phyloP scores from a whole-genome alignment of 2,113 vertebrate genomes.

The Spea bombifrons region DNA sequence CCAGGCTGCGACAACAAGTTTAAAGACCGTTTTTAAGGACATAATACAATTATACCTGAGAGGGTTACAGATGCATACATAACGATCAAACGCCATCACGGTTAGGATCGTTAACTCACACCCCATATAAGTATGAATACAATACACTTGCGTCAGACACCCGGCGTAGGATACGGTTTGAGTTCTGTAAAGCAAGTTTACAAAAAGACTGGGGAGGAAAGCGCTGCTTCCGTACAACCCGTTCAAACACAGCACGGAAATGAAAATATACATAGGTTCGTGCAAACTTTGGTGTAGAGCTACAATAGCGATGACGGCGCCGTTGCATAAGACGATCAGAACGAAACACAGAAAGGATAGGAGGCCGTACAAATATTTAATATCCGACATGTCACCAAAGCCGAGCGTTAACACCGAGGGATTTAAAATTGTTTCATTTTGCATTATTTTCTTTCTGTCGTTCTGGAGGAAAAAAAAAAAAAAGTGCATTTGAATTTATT shows the following conservation, averaged over 20 bases:
- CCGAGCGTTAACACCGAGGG: not conserved
- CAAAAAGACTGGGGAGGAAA: conserved; percentile 14
- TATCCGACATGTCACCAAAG: not conserved
- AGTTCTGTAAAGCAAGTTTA: not conserved
- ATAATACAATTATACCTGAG: conserved; percentile 30
- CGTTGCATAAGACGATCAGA: conserved; percentile 5
- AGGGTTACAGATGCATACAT: conserved; percentile 33
- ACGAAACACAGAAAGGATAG: not conserved
- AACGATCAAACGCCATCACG: conserved; percentile 25
- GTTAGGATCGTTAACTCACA: conserved; percentile 15
- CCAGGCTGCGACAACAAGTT: conserved; percentile 18
- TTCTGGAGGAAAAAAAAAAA: not conserved
- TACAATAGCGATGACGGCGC: not conserved
- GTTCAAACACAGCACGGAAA: conserved; percentile 15
- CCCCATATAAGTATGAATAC: conserved; percentile 7
- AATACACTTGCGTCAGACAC: conserved; percentile 21
- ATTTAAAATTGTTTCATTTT: not conserved
- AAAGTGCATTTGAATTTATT: not conserved
- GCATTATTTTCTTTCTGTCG: not conserved
- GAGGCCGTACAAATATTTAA: conserved; percentile 13
- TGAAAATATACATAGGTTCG: conserved; percentile 35
- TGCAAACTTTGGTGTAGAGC: not conserved
- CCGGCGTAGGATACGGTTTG: conserved; percentile 21
- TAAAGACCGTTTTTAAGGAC: not conserved
- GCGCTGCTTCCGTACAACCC: conserved; percentile 17